Evolutionary conservation across 2,888 invertebrate species (phyloP).

Genomic region (Serripes groenlandicus): DNA sequence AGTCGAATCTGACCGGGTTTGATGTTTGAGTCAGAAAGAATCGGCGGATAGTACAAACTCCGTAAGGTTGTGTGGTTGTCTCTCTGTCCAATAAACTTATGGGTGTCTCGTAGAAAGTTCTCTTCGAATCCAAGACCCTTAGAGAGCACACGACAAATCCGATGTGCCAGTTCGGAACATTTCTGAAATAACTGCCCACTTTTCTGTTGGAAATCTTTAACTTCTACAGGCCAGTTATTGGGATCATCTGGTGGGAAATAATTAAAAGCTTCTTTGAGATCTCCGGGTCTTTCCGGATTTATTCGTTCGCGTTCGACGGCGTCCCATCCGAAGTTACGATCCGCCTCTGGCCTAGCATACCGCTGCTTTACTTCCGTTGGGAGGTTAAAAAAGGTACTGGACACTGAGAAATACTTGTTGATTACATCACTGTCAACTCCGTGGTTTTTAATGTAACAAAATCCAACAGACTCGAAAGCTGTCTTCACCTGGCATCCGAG

Average conservation of each 20-base stretch:
- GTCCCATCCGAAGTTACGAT: constrained; percentile 43
- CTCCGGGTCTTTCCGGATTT: constrained; percentile 47
- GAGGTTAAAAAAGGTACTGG: constrained; percentile 53
- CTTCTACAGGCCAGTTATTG: constrained; percentile 1
- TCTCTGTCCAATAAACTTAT: constrained; percentile 19
- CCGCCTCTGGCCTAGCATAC: constrained; percentile 25
- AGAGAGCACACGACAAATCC: constrained; percentile 34
- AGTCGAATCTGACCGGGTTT: constrained; percentile 69
- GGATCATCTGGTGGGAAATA: constrained; percentile 37
- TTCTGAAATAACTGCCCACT: constrained; percentile 6
- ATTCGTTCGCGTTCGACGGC: constrained; percentile 44
- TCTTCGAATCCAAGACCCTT: constrained; percentile 13
- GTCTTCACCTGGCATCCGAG: constrained; percentile 12
- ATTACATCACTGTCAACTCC: constrained; percentile 44
- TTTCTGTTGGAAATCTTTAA: constrained; percentile 2
- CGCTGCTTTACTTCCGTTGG: constrained; percentile 47
- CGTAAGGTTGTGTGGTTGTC: constrained; percentile 16
- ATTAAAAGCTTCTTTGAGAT: constrained; percentile 37
- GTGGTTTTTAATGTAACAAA: constrained; percentile 69
- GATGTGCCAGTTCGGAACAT: constrained; percentile 17
- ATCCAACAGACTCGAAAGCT: constrained; percentile 32
- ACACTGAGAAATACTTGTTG: constrained; percentile 28
- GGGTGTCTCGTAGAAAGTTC: constrained; percentile 23
- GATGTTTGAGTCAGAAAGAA: constrained; percentile 27
- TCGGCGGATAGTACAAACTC: constrained; percentile 32